Percentiles rank a stretch among this genome's conserved stretches.
Conservation (phyloP, 2,888 invertebrate genomes). For the Tetramorium bicarinatum region DNA sequence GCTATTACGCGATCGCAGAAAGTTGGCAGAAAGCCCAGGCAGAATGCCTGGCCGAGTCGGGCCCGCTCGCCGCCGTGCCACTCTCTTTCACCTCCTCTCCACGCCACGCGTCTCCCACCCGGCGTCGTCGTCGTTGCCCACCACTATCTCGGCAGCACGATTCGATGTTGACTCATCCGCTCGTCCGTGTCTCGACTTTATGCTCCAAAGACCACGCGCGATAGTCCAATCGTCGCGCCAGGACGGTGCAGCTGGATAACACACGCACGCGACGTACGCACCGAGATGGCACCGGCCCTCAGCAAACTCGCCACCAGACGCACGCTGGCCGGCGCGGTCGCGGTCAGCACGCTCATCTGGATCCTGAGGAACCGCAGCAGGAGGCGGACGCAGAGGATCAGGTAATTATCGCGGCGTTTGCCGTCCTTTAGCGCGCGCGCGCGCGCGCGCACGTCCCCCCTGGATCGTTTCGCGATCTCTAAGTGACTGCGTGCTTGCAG, state of each 20-base stretch:
- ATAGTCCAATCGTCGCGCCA: conserved; percentile 18
- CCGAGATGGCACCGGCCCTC: conserved; percentile 91
- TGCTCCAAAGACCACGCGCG: neutral
- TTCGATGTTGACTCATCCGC: neutral
- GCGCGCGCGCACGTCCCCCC: too few species aligned
- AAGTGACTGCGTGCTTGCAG: conserved; percentile 80
- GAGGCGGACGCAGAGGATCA: conserved; percentile 66
- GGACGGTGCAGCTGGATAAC: conserved; percentile 16
- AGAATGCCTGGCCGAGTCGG: neutral
- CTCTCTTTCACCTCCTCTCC: neutral
- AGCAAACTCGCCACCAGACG: conserved; percentile 92
- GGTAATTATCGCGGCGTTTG: conserved; percentile 44
- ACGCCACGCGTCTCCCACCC: neutral
- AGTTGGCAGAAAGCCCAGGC: neutral
- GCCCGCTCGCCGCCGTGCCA: neutral
- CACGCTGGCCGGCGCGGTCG: conserved; percentile 90
- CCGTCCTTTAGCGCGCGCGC: neutral
- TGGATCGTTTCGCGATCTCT: neutral
- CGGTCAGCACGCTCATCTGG: conserved; percentile 86
- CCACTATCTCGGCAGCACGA: neutral
- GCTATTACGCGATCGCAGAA: conserved; percentile 19
- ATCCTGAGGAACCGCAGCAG: conserved; percentile 78
- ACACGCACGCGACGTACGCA: neutral
- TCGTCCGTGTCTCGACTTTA: neutral
- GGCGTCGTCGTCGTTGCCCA: neutral